These are phyloP conservation scores for Nebria brevicollis DNA, from an alignment of 2,888 invertebrate species.

Conservation along the genomic window DNA sequence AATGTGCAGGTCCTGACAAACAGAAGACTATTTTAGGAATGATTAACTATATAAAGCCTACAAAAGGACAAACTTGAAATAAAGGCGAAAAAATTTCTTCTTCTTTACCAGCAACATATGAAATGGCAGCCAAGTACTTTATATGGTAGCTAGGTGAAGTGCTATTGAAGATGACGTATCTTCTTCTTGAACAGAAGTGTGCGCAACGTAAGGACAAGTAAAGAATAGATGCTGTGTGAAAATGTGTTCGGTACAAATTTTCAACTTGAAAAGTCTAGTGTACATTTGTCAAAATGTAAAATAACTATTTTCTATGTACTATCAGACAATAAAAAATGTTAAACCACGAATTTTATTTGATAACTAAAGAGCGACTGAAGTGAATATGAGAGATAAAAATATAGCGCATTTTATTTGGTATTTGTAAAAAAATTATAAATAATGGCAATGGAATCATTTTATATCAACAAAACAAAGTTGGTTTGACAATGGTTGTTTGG, in stretches of 20 bases:
- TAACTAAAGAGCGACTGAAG: too few relatives aligned
- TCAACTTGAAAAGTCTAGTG: not conserved
- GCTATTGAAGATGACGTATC: not conserved
- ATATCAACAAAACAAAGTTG: too few relatives aligned
- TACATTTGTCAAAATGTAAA: not conserved
- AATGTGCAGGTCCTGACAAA: too few relatives aligned
- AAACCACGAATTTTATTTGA: too few relatives aligned
- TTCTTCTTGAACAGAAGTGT: not conserved
- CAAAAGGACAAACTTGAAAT: not conserved
- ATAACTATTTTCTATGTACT: not conserved
- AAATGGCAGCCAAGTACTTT: not conserved
- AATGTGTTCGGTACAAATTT: not conserved
- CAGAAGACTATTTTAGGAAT: too few relatives aligned
- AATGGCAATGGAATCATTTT: too few relatives aligned
- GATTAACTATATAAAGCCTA: too few relatives aligned
- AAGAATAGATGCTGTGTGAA: not conserved
- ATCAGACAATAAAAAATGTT: too few relatives aligned
- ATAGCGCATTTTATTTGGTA: too few relatives aligned
- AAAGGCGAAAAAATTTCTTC: not conserved
- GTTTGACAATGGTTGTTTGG: too few relatives aligned
- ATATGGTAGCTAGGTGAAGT: not conserved
- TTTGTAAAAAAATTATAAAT: too few relatives aligned
- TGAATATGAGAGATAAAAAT: too few relatives aligned
- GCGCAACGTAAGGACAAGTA: not conserved
- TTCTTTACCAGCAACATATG: not conserved